A percentile compares a stretch with the other conserved stretches of the same genome.
Conservation (phyloP, 35 echinoderm and acorn worm genomes). For the Amphiura filiformis region DNA sequence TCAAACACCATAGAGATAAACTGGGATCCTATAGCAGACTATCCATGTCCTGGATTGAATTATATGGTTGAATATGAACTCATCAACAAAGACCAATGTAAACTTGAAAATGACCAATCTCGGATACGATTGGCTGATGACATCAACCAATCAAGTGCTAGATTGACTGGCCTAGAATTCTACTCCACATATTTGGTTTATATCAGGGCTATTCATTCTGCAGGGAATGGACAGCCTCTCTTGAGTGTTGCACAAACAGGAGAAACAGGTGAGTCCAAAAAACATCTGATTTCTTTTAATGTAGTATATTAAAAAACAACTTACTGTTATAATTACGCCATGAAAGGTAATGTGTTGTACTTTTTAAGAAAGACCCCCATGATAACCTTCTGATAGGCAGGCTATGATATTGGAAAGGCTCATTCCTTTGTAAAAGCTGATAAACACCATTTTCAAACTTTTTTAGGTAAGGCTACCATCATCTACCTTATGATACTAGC, state of each 20-base stretch:
- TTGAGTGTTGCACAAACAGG: not conserved
- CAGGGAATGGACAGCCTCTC: not conserved
- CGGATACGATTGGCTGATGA: not conserved
- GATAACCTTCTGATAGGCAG: too few relatives aligned
- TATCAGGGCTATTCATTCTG: not conserved
- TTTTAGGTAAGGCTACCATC: too few relatives aligned
- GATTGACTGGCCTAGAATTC: not conserved
- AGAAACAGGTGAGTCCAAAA: not conserved
- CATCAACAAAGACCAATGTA: not conserved
- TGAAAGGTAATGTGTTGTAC: too few relatives aligned
- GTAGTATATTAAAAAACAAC: too few relatives aligned
- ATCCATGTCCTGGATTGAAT: not conserved
- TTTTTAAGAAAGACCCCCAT: too few relatives aligned
- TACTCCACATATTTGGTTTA: not conserved
- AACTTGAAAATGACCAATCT: not conserved
- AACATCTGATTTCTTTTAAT: not conserved
- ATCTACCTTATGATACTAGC: too few relatives aligned
- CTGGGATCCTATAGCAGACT: not conserved
- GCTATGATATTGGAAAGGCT: too few relatives aligned
- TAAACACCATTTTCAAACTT: too few relatives aligned
- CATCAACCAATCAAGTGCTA: not conserved
- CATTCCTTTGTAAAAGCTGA: too few relatives aligned
- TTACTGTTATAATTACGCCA: too few relatives aligned
- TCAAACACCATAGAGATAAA: not conserved
- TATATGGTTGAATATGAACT: not conserved